Evolutionary conservation across 2,888 invertebrate genomes (phyloP).

Genomic region (Drosophila buzzatii): DNA sequence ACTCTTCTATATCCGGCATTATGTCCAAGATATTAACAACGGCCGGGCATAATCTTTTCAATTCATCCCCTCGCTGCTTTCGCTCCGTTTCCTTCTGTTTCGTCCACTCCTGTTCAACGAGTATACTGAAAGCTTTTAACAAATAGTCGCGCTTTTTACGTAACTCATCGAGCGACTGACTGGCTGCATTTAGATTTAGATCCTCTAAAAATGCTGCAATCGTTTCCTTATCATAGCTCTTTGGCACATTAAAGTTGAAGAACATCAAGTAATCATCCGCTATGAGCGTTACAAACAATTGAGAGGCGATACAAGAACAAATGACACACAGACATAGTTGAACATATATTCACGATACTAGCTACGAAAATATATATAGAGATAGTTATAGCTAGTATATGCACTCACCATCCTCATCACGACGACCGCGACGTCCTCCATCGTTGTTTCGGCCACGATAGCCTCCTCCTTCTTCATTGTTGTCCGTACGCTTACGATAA

Average conservation of each 20-base stretch:
- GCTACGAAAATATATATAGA: neutral
- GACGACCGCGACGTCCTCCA: conserved; percentile 21
- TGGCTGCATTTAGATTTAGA: conserved; percentile 7
- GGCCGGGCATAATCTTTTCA: neutral
- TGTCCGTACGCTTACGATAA: conserved; percentile 18
- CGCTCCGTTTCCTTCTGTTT: neutral
- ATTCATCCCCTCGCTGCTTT: neutral
- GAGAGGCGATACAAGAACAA: conserved; percentile 10
- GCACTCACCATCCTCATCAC: conserved; percentile 28
- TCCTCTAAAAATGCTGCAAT: conserved; percentile 54
- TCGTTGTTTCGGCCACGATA: conserved; percentile 24
- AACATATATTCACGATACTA: conserved; percentile 1
- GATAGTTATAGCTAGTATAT: neutral
- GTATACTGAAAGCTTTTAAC: conserved; percentile 42
- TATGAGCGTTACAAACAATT: conserved; percentile 13
- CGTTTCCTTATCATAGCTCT: conserved; percentile 54
- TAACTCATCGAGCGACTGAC: conserved; percentile 22
- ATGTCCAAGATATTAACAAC: conserved; percentile 14
- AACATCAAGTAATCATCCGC: conserved; percentile 4
- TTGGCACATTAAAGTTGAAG: conserved; percentile 43
- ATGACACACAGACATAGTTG: conserved; percentile 11
- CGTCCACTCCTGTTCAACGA: conserved; percentile 44
- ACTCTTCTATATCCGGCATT: conserved; percentile 26
- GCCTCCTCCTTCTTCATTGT: conserved; percentile 12
- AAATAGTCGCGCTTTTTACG: conserved; percentile 61